Evolutionary conservation across 2,888 invertebrate genomes (phyloP).

Genomic region (Crematogaster levior): DNA sequence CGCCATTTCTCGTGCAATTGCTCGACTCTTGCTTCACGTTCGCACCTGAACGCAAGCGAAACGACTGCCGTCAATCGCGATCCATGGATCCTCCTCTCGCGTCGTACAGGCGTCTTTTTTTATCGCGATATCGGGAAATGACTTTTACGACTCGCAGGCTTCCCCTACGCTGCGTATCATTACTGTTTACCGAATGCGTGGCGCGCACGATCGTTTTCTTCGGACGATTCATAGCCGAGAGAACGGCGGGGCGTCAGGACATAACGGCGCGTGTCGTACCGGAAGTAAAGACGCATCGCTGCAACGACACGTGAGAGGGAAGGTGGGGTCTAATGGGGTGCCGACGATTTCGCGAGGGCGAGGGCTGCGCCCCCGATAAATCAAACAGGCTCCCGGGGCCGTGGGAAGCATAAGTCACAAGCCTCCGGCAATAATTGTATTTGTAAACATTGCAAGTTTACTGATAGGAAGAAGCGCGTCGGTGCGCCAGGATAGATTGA

Average conservation of each 20-base stretch:
- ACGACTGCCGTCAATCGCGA: neutral
- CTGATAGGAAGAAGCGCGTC: constrained; percentile 63
- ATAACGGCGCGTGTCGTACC: constrained; percentile 80
- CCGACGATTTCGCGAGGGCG: constrained; percentile 72
- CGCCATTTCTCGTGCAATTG: constrained; percentile 73
- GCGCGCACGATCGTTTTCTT: constrained; percentile 59
- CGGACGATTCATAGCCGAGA: constrained; percentile 43
- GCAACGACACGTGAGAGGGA: constrained; percentile 79
- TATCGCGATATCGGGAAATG: neutral
- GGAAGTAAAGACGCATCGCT: constrained; percentile 82
- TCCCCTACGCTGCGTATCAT: constrained; percentile 38
- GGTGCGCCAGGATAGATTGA: constrained; percentile 36
- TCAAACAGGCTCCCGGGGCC: constrained; percentile 78
- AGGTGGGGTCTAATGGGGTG: constrained; percentile 73
- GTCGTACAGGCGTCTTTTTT: neutral
- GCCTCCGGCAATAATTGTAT: constrained; percentile 78
- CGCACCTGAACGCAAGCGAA: constrained; percentile 56
- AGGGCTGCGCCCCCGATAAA: constrained; percentile 78
- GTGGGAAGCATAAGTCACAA: constrained; percentile 82
- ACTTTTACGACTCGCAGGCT: neutral
- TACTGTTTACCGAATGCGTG: constrained; percentile 53
- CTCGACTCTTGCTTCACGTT: constrained; percentile 78
- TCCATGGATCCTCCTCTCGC: neutral
- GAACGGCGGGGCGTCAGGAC: constrained; percentile 63
- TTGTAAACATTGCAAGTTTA: constrained; percentile 78